phyloP scores from a whole-genome alignment of 2,113 vertebrate genomes.

The Arizona elegans region DNA sequence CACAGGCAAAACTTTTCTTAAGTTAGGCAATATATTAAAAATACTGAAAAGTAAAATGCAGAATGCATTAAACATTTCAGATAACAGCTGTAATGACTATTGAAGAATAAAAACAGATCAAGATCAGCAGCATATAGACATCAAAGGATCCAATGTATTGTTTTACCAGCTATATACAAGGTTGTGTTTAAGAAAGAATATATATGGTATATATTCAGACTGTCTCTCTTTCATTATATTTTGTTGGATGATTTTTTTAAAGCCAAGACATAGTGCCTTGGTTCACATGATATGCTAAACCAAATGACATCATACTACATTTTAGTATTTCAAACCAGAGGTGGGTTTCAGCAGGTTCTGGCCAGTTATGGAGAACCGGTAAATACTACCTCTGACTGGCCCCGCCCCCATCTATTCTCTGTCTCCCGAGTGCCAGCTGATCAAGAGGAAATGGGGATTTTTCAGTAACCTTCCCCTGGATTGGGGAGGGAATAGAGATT shows the following conservation, averaged over 20 bases:
- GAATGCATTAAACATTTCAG: not conserved
- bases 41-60: not conserved
- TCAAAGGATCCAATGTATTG: not conserved
- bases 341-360: no score
- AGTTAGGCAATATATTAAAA: not conserved
- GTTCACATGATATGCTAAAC: not conserved
- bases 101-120: not conserved
- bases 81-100: not conserved
- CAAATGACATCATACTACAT: not conserved
- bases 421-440: no score
- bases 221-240: not conserved
- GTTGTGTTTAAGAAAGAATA: not conserved
- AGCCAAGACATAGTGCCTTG: not conserved
- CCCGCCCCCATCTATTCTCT: no score
- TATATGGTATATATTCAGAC: not conserved
- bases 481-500: no score
- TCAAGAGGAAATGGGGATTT: no score
- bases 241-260: not conserved
- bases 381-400: no score
- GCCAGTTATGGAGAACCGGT: no score
- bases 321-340: not conserved
- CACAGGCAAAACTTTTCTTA: not conserved
- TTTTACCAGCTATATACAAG: not conserved
- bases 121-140: not conserved
- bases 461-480: no score